phyloP scores from a whole-genome alignment of 1,140 invertebrate species.

The Lepidurus packardi region DNA sequence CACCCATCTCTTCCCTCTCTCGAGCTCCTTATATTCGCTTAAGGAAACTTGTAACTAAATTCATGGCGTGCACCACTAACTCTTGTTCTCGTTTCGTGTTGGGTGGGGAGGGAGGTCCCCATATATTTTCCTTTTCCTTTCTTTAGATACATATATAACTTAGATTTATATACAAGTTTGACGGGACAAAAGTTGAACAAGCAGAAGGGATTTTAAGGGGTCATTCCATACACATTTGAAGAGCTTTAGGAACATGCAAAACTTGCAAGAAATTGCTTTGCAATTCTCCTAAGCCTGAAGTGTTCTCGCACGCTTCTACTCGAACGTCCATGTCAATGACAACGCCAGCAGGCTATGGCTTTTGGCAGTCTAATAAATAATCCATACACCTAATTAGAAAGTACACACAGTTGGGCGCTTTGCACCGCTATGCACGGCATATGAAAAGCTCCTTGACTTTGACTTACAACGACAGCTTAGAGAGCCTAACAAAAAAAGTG shows the following conservation, averaged over 20 bases:
- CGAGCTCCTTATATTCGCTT: background rate
- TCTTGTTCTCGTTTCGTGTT: too few relatives aligned
- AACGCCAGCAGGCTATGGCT: background rate
- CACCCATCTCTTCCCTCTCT: background rate
- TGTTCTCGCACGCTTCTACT: too few relatives aligned
- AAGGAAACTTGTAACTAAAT: background rate
- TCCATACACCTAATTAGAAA: conserved; percentile 16
- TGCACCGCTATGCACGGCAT: background rate
- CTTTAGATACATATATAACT: too few relatives aligned
- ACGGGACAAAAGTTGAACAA: too few relatives aligned
- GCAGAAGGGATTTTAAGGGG: too few relatives aligned
- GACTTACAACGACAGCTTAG: background rate
- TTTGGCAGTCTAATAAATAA: conserved; percentile 7
- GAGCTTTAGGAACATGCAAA: too few relatives aligned
- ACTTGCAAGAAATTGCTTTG: too few relatives aligned
- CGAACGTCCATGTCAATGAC: background rate
- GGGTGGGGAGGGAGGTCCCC: too few relatives aligned
- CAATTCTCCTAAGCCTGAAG: too few relatives aligned
- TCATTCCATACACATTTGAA: too few relatives aligned
- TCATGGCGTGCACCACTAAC: background rate
- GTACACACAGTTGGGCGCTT: conserved; percentile 6
- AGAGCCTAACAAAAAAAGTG: background rate
- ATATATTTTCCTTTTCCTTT: too few relatives aligned
- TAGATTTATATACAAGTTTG: too few relatives aligned
- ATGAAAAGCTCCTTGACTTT: background rate